phyloP scores from a whole-genome alignment of 2,797 vertebrate genomes.

The Chlorospingus semifuscus region DNA sequence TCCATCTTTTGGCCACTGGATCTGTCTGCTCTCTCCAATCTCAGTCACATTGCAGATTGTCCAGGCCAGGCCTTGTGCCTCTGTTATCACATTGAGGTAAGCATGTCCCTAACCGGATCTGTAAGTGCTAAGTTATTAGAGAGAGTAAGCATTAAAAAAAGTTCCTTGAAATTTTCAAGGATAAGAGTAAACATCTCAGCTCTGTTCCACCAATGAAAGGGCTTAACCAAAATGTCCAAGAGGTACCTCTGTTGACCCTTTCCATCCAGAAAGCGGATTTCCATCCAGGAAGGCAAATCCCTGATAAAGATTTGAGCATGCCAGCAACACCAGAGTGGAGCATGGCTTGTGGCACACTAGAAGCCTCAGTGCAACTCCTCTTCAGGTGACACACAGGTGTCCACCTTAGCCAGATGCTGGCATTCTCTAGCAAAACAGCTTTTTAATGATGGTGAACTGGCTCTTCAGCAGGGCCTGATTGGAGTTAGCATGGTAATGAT shows the following conservation, averaged over 20 bases:
- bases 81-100: neutral
- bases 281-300: neutral
- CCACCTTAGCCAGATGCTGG: neutral
- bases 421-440: neutral
- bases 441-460: neutral
- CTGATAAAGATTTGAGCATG: neutral
- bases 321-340: neutral
- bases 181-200: neutral
- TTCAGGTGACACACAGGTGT: neutral
- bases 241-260: neutral
- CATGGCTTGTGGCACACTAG: neutral
- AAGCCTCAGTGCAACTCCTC: neutral
- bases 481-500: neutral
- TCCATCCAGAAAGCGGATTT: neutral
- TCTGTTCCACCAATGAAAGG: neutral
- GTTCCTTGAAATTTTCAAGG: neutral
- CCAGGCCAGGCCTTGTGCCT: neutral
- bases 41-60: neutral
- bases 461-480: neutral
- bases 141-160: neutral
- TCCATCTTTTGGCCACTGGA: neutral
- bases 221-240: neutral
- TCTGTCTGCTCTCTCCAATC: neutral
- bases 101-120: neutral
- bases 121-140: neutral